Conservation (phyloP, 1,140 invertebrate genomes). For the Drosophila sulfurigaster region DNA sequence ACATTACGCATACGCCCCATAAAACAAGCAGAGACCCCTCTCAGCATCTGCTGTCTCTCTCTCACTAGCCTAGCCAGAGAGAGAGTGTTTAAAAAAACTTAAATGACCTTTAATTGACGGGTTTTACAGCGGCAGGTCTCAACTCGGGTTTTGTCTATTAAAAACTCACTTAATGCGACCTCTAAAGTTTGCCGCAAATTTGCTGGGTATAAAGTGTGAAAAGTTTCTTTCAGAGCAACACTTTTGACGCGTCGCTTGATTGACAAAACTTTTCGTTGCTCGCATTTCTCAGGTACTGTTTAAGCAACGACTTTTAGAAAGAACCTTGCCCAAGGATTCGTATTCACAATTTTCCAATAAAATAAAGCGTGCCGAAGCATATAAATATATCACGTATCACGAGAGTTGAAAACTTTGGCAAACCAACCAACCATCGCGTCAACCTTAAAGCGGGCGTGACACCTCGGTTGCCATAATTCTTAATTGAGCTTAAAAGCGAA, state of each 20-base stretch:
- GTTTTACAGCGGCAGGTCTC: constrained; percentile 40
- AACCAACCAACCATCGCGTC: neutral
- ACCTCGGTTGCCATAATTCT: constrained; percentile 21
- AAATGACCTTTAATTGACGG: constrained; percentile 72
- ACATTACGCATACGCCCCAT: constrained; percentile 46
- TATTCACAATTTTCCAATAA: constrained; percentile 2
- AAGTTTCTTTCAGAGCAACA: constrained; percentile 26
- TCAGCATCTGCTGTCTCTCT: neutral
- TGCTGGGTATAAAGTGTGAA: neutral
- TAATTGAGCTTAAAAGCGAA: constrained; percentile 25
- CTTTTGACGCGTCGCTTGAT: constrained; percentile 33
- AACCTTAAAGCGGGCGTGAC: neutral
- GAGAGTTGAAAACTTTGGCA: constrained; percentile 9
- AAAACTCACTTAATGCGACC: constrained; percentile 44
- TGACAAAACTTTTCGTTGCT: constrained; percentile 27
- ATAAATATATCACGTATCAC: constrained; percentile 31
- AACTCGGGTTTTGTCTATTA: constrained; percentile 51
- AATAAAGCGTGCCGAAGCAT: constrained; percentile 21
- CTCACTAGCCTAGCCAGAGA: constrained; percentile 5
- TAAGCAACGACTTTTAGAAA: neutral
- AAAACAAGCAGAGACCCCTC: constrained; percentile 14
- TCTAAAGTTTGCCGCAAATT: constrained; percentile 14
- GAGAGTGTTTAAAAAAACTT: constrained; percentile 44
- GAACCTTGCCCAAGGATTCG: neutral
- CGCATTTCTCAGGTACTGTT: constrained; percentile 13